phyloP scores from a whole-genome alignment of 2,797 vertebrate species.

The Sphenopsis melanotis region DNA sequence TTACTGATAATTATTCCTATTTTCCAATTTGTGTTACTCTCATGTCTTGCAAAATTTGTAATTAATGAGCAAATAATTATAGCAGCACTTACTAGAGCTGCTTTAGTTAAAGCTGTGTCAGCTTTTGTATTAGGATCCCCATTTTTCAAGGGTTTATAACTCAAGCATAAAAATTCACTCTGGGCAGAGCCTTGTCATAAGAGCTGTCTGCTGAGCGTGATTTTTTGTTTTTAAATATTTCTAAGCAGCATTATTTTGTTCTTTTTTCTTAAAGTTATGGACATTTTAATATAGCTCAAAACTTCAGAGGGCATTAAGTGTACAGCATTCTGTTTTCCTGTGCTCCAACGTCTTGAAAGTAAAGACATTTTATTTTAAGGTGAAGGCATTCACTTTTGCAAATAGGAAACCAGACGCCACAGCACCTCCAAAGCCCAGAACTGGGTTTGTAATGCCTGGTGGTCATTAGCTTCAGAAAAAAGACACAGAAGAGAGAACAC shows the following conservation, averaged over 20 bases:
- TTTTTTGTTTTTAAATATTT: constrained; percentile 5
- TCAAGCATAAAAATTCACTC: constrained; percentile 64
- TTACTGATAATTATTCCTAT: constrained; percentile 73
- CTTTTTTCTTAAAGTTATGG: neutral
- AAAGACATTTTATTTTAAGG: neutral
- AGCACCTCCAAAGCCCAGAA: neutral
- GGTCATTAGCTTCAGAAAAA: neutral
- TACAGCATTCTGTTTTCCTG: neutral
- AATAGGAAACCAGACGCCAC: neutral
- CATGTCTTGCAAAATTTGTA: constrained; percentile 70
- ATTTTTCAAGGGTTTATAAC: constrained; percentile 67
- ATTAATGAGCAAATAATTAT: constrained; percentile 76
- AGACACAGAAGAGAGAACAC: neutral
- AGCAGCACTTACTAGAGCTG: constrained; percentile 63
- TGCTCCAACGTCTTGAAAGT: neutral
- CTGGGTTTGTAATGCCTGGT: neutral
- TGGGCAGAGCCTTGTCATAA: neutral
- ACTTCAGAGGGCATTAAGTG: neutral
- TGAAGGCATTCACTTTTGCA: neutral
- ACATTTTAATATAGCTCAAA: neutral
- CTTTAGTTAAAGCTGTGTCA: constrained; percentile 67
- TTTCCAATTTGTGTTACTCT: constrained; percentile 75
- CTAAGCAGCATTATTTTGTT: neutral
- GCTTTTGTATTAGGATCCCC: constrained; percentile 54
- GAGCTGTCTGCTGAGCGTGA: constrained; percentile 11